These are phyloP conservation scores for Poeciliopsis turneri DNA, from an alignment of 2,797 vertebrate genomes.

Conservation along the genomic window DNA sequence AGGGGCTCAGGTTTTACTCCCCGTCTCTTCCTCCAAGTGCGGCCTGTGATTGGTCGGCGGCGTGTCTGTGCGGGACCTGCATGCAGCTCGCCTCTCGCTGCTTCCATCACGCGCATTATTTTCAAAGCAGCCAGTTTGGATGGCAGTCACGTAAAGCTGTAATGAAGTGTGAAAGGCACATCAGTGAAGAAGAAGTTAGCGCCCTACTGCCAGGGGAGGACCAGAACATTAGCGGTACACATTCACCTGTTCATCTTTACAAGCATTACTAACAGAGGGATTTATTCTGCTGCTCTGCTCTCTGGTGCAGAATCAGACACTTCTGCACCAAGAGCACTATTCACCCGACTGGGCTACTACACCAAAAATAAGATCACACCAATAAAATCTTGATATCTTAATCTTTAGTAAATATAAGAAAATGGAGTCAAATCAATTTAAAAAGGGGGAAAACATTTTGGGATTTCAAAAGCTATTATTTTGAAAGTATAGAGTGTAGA, in stretches of 20 bases:
- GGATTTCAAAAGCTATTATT: not conserved
- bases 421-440: no score
- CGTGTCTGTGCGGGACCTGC: not conserved
- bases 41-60: constrained; percentile 40
- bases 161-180: constrained; percentile 31
- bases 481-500: no score
- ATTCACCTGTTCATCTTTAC: constrained; percentile 9
- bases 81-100: constrained; percentile 4
- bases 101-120: constrained; percentile 4
- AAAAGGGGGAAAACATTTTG: not conserved
- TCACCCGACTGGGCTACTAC: no score
- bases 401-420: not conserved
- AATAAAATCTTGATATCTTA: not conserved
- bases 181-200: not conserved
- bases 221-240: constrained; percentile 1
- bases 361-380: not conserved
- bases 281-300: not conserved
- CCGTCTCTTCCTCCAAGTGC: constrained; percentile 25
- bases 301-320: not conserved
- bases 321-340: not conserved
- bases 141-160: constrained; percentile 16
- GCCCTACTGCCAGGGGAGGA: not conserved
- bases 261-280: constrained; percentile 5
- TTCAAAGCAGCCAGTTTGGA: not conserved
- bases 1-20: constrained; percentile 42